These are phyloP conservation scores for Metallyticus violacea DNA, from an alignment of 2,888 invertebrate species.

Conservation along the genomic window DNA sequence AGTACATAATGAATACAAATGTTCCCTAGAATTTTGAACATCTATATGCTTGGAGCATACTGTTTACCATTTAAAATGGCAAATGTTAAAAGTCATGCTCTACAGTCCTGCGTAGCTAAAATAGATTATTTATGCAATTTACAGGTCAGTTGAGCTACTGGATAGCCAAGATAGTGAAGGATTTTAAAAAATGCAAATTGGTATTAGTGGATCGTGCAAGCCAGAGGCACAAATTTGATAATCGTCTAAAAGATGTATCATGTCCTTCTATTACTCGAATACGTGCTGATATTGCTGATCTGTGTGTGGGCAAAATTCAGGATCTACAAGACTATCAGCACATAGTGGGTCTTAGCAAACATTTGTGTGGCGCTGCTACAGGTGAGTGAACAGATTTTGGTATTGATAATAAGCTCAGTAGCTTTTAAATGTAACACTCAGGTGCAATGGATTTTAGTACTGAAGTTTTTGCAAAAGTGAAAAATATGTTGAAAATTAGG, in stretches of 20 bases:
- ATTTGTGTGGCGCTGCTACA: slow-evolving; percentile 86
- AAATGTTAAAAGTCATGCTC: too few relatives aligned
- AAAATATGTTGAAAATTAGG: too few relatives aligned
- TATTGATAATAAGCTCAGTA: too few relatives aligned
- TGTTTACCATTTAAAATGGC: too few relatives aligned
- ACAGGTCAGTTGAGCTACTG: slow-evolving; percentile 76
- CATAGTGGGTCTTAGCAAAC: slow-evolving; percentile 76
- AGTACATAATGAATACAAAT: too few relatives aligned
- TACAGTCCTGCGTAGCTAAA: too few relatives aligned
- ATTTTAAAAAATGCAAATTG: slow-evolving; percentile 53
- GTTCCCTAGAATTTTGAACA: too few relatives aligned
- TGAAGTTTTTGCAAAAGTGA: too few relatives aligned
- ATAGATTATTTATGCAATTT: background rate
- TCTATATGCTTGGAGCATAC: too few relatives aligned
- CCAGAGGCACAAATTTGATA: slow-evolving; percentile 78
- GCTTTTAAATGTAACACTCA: too few relatives aligned
- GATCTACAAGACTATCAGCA: slow-evolving; percentile 47
- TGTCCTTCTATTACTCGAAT: slow-evolving; percentile 57
- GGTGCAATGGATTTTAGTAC: too few relatives aligned
- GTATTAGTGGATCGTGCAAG: slow-evolving; percentile 76
- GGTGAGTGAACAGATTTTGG: slow-evolving; percentile 53
- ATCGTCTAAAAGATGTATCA: slow-evolving; percentile 53
- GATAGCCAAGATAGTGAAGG: slow-evolving; percentile 61
- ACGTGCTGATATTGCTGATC: slow-evolving; percentile 78
- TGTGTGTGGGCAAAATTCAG: slow-evolving; percentile 59